Evolutionary conservation across 1,140 invertebrate genomes (phyloP).

Genomic region (Lepidurus arcticus): DNA sequence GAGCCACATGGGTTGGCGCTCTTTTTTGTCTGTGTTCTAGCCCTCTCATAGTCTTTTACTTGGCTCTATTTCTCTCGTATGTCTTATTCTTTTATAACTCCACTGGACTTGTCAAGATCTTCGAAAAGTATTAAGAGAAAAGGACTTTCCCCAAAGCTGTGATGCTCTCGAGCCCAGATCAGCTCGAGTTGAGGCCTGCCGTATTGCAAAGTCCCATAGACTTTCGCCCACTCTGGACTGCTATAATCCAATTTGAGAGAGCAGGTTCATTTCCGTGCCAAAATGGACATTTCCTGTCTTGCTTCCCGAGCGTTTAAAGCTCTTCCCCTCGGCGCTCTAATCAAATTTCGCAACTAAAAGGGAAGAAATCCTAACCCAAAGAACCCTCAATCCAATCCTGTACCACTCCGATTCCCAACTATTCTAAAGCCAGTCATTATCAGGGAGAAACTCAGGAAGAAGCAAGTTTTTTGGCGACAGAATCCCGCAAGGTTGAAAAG

Average conservation of each 20-base stretch:
- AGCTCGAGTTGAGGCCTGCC: background rate
- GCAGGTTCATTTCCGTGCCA: constrained; percentile 13
- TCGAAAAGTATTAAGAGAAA: background rate
- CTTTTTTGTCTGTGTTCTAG: background rate
- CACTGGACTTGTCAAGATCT: constrained; percentile 2
- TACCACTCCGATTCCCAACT: background rate
- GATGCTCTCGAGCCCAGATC: background rate
- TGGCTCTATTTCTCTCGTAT: background rate
- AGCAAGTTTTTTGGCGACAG: no score
- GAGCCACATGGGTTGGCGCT: background rate
- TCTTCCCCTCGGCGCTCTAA: background rate
- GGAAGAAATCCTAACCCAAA: background rate
- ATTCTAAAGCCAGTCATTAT: no score
- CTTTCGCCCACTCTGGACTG: background rate
- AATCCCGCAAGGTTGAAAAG: no score
- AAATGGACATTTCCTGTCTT: background rate
- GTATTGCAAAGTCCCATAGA: background rate
- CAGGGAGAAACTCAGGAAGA: no score
- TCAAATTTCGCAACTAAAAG: background rate
- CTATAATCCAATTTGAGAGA: background rate
- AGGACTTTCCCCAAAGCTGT: background rate
- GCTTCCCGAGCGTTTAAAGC: background rate
- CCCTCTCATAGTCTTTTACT: background rate
- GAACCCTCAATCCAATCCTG: background rate
- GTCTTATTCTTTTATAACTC: background rate